Base-by-base conservation (phyloP, 2,113 vertebrate species). In the Meriones unguiculatus region DNA sequence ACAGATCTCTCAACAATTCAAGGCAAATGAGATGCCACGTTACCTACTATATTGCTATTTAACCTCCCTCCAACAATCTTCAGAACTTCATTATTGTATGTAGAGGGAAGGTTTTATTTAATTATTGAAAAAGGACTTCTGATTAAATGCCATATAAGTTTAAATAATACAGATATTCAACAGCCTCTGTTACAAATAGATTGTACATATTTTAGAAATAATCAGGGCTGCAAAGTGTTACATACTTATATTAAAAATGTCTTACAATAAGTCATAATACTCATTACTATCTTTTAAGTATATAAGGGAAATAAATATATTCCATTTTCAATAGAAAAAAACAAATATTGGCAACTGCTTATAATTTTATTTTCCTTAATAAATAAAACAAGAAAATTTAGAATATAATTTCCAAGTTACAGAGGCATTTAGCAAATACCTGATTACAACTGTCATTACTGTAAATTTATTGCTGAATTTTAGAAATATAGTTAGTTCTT, bases 361-460 rank as follows among this genome's bases (percentile, higher is more conserved):
- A 90, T 4, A 93, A 78, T 73, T 93, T 90, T 90, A 76, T 87
- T 96, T 93, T 90, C 54, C 41, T 84, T 91, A 78, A 92, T 70
- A 89, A 91, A 92, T 94, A 12, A 87, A 67, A 82, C 11, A 93
- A 18, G 76, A 92, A 46, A 62, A 89, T 57, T 89, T 22, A 89
- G 57, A 92, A 54, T 70, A 87, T 52, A 94, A 89, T 59, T 90
- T 88, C 54, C 69, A 84, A 90, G 50, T 65, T 90, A 90, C 20
- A 70, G 86, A 65, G 70, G 82, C n/a, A 73, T 93, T 94, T 38
- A 92, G 78, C 57, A 57, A 92, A 38, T 14, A 84, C 75, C 38
- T 92, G 88, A 50, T 59, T 38, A 32, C 57, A 35, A 77, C 57
- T 77, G 2, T 69, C 17, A 85, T 85, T 80, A 91, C 35, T 85